These are phyloP conservation scores for Notothenia coriiceps DNA, from an alignment of 2,113 vertebrate species.

Conservation along the genomic window DNA sequence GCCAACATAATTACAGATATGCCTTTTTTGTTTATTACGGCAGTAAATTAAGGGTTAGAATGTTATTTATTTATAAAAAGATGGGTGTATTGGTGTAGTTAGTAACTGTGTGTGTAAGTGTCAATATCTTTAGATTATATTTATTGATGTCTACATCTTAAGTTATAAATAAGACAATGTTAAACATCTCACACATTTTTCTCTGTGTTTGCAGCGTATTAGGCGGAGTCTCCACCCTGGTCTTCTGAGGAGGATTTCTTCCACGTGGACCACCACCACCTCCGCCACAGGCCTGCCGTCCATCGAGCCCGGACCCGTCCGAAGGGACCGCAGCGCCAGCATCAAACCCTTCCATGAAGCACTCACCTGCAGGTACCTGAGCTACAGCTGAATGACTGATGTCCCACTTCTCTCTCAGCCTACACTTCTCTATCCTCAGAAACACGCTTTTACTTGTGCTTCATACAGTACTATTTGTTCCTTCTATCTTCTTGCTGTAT, in stretches of 20 bases:
- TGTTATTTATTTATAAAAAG: slow-evolving; percentile 7
- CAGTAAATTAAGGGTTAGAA: not conserved
- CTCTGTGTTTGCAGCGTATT: slow-evolving; percentile 85
- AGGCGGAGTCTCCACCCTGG: slow-evolving; percentile 92
- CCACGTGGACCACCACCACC: slow-evolving; percentile 98
- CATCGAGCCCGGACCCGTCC: slow-evolving; percentile 93
- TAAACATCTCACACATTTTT: not conserved
- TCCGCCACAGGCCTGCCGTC: slow-evolving; percentile 97
- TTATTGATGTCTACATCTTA: too few relatives aligned
- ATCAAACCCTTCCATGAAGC: slow-evolving; percentile 90
- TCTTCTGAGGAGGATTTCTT: slow-evolving; percentile 92
- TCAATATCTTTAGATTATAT: too few relatives aligned
- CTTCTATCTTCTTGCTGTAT: not conserved
- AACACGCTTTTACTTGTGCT: not conserved
- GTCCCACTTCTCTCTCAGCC: not conserved
- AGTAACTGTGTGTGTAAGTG: slow-evolving; percentile 2
- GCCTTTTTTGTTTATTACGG: slow-evolving; percentile 7
- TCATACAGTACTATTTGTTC: not conserved
- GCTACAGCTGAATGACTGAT: not conserved
- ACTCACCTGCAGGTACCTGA: slow-evolving; percentile 87
- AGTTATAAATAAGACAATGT: too few relatives aligned
- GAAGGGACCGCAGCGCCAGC: slow-evolving; percentile 92
- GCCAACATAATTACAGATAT: slow-evolving; percentile 23
- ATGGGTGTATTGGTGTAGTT: not conserved
- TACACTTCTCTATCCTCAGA: not conserved